Evolutionary conservation across 2,888 invertebrate species (phyloP), one percentile per base, ranked within the genome.

Genomic region (Noctua janthe): DNA sequence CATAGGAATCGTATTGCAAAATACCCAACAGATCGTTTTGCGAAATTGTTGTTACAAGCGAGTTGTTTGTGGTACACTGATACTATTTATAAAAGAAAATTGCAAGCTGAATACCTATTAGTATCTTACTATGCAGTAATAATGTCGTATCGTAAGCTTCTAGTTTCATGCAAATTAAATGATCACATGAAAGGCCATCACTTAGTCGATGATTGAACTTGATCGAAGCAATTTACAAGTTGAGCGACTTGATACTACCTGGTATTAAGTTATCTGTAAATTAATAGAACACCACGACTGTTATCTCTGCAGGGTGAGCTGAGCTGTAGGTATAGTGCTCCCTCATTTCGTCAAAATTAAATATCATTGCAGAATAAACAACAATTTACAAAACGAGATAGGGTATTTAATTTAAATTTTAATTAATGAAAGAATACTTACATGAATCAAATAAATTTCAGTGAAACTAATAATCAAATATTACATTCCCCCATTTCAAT

Each of bases 91-190:
- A 2, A 2, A 17, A 17, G 8, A 15, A 66, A 70, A 51, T 70
- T 7, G 6, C 17, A 29, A 43, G 1, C 20, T 13, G 15, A 64
- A 3, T n/a, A 76, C 6, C 17, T 23, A 23, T 15, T 35, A 11
- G 7, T 39, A 47, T 1, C 4, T 49, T 23, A 66, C 6, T 56
- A 49, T 49, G 13, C 17, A 29, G 7, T n/a, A 29, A n/a, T 56
- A 23, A 1, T 54, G 35, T 64, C 15, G 0, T 59, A 20, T 20
- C 11, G 8, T 74, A 15, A 23, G 13, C 64, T 35, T 17, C 15
- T n/a, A 69, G 54, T 70, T 39, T 70, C 39, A 83, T 81, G 62
- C 62, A 83, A 83, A 83, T 83, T 64, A 70, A 39, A 70, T 70
- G 54, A 70, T 47, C 47, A 17, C 62, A 49, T 62, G 54, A 76